Conservation (phyloP, 2,888 invertebrate species). For the Polylopha cassiicola region DNA sequence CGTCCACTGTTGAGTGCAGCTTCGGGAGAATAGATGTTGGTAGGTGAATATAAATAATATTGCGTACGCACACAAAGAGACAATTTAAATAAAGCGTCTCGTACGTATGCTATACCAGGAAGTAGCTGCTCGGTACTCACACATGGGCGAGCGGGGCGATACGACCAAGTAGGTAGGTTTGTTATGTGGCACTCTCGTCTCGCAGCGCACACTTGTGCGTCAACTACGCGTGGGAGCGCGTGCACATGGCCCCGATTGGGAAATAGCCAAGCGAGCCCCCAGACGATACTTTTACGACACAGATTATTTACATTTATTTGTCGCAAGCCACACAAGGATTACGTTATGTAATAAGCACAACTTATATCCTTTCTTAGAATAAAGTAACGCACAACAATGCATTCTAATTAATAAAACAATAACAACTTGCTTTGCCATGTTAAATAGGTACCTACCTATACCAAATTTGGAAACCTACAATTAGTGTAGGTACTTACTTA, state of each 20-base stretch:
- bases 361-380: too few relatives aligned
- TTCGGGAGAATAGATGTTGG: slow-evolving; percentile 32
- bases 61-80: slow-evolving; percentile 67
- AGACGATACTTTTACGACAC: slow-evolving; percentile 71
- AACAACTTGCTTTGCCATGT: too few relatives aligned
- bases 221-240: slow-evolving; percentile 73
- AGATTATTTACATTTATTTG: slow-evolving; percentile 42
- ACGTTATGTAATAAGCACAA: too few relatives aligned
- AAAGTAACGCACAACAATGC: too few relatives aligned
- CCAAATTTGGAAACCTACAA: too few relatives aligned
- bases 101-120: slow-evolving; percentile 74
- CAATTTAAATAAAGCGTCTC: slow-evolving; percentile 74
- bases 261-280: slow-evolving; percentile 70
- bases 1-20: slow-evolving; percentile 48
- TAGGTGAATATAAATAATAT: slow-evolving; percentile 67
- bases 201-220: slow-evolving; percentile 68
- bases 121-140: slow-evolving; percentile 70
- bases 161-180: slow-evolving; percentile 48
- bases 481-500: too few relatives aligned
- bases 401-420: too few relatives aligned
- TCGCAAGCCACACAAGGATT: slow-evolving; percentile 34
- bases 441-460: too few relatives aligned
- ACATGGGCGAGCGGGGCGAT: slow-evolving; percentile 47
- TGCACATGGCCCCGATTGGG: slow-evolving; percentile 74
- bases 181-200: slow-evolving; percentile 54